Conservation (phyloP, 2,113 vertebrate species). For the Sterrhoptilus dennistouni region DNA sequence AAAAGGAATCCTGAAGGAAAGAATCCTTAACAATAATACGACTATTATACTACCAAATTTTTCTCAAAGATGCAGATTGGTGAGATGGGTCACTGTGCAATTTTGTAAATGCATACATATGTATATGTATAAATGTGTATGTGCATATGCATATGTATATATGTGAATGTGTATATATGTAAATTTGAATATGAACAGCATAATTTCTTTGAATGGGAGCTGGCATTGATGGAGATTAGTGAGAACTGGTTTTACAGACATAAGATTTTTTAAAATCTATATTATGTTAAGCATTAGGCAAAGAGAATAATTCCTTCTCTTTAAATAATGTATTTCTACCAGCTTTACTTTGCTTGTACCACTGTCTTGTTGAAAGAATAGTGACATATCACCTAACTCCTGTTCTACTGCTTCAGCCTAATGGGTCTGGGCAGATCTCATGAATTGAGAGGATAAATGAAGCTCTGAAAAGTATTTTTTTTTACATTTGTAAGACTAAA, state of each 20-base stretch:
- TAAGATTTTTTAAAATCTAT: not conserved
- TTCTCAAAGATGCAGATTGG: not conserved
- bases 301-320: slow-evolving; percentile 6
- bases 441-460: slow-evolving; percentile 28
- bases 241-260: not conserved
- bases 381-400: not conserved
- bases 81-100: not conserved
- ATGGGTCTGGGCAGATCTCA: not conserved
- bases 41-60: not conserved
- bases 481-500: slow-evolving; percentile 22
- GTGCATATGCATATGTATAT: not conserved
- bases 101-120: not conserved
- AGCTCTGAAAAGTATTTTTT: not conserved
- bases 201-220: not conserved
- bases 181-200: not conserved
- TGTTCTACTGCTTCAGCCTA: not conserved
- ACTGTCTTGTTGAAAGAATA: not conserved
- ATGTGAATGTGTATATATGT: not conserved
- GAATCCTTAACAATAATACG: not conserved
- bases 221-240: not conserved
- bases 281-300: not conserved
- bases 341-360: not conserved
- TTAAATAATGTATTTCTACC: slow-evolving; percentile 15
- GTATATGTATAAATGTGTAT: not conserved
- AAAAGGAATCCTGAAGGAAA: not conserved